phyloP scores from a whole-genome alignment of 2,888 invertebrate genomes.

The Cecidostiba fungosa region DNA sequence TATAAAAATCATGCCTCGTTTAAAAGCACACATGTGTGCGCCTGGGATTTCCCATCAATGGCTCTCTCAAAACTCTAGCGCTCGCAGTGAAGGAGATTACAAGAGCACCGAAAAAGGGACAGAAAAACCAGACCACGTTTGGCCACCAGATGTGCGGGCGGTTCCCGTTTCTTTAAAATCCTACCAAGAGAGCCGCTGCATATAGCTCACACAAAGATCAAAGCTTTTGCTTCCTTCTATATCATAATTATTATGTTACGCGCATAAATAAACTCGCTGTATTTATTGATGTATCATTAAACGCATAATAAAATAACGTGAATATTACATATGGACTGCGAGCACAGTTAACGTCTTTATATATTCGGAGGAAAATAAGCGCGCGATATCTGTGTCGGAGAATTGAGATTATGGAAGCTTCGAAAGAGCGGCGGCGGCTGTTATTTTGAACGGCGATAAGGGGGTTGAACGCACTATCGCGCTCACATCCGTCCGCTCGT shows the following conservation, averaged over 20 bases:
- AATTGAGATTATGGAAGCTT: not conserved
- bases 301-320: not conserved
- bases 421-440: constrained; percentile 29
- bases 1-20: not conserved
- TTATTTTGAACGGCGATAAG: constrained; percentile 59
- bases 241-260: not conserved
- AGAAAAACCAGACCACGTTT: constrained; percentile 30
- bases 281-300: not conserved
- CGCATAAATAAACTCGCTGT: not conserved
- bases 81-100: not conserved
- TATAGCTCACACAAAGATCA: constrained; percentile 8
- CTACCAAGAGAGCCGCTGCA: not conserved
- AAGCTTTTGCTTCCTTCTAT: not conserved
- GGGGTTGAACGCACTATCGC: constrained; percentile 54
- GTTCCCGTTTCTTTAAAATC: not conserved
- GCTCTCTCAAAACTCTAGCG: not conserved
- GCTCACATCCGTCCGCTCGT: constrained; percentile 49
- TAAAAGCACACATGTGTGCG: constrained; percentile 40
- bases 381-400: constrained; percentile 8
- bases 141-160: constrained; percentile 54
- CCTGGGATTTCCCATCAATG: constrained; percentile 20
- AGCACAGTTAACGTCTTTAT: not conserved
- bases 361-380: constrained; percentile 7
- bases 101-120: constrained; percentile 8
- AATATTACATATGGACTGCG: constrained; percentile 6